Conservation (phyloP, 2,113 vertebrate species). For the Myrmophylax atrothorax region DNA sequence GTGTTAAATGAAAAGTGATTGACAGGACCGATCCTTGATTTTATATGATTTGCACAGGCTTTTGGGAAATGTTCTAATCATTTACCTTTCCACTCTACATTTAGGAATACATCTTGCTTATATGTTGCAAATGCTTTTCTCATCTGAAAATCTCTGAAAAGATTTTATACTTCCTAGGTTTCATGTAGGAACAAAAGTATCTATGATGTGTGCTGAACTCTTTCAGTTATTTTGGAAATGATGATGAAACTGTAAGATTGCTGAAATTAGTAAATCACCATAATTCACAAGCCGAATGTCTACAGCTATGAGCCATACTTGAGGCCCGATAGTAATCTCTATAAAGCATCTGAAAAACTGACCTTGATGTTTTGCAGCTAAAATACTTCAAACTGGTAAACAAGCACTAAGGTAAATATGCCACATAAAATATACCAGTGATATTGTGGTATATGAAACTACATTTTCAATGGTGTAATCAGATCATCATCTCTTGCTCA, state of each 20-base stretch:
- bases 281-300: slow-evolving; percentile 5
- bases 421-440: background rate
- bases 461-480: background rate
- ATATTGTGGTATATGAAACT: background rate
- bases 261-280: slow-evolving; percentile 18
- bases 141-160: background rate
- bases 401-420: background rate
- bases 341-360: slow-evolving; percentile 31
- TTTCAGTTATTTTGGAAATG: slow-evolving; percentile 38
- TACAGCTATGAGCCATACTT: slow-evolving; percentile 19
- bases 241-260: background rate
- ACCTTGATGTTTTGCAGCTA: slow-evolving; percentile 28
- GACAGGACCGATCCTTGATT: background rate
- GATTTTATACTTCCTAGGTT: background rate
- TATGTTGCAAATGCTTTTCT: background rate
- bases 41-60: slow-evolving; percentile 6
- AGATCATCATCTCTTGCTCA: background rate
- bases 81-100: slow-evolving; percentile 1
- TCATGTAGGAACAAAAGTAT: background rate
- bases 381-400: slow-evolving; percentile 25
- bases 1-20: slow-evolving; percentile 54
- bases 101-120: background rate
- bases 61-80: slow-evolving; percentile 18
- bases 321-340: background rate
- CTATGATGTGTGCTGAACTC: background rate